These are phyloP conservation scores for Agonum fuliginosum DNA, from an alignment of 2,888 invertebrate genomes.

Conservation along the genomic window DNA sequence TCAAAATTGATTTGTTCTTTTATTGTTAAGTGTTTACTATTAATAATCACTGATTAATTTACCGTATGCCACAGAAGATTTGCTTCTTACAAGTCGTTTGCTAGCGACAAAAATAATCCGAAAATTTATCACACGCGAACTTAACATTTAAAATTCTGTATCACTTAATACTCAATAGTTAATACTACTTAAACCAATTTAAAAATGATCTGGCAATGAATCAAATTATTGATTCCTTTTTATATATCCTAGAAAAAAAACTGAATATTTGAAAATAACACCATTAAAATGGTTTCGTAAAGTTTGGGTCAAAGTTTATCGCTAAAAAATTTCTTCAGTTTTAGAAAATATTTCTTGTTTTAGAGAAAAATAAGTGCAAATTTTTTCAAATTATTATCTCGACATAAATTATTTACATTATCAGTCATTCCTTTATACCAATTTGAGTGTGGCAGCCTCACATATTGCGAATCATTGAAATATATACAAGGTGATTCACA, in stretches of 20 bases:
- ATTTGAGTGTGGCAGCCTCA: no score
- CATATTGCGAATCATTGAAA: no score
- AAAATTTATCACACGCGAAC: conserved; percentile 8
- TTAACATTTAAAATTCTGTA: conserved; percentile 37
- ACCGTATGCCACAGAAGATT: conserved; percentile 1
- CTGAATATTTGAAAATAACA: conserved; percentile 10
- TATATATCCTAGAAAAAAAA: conserved; percentile 29
- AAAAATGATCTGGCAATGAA: not conserved
- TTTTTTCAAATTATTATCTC: no score
- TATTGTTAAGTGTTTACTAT: not conserved
- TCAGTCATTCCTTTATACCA: no score
- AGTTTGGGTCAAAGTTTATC: conserved; percentile 26
- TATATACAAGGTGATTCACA: no score
- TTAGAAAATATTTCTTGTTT: not conserved
- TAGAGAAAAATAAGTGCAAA: conserved; percentile 12
- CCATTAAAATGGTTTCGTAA: not conserved
- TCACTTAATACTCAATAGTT: no score
- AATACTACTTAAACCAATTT: not conserved
- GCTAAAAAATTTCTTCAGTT: not conserved
- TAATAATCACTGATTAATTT: conserved; percentile 16
- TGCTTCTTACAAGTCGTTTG: not conserved
- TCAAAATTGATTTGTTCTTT: conserved; percentile 18
- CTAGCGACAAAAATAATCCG: conserved; percentile 9
- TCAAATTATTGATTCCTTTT: not conserved
- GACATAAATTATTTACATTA: no score